Base-by-base conservation (phyloP, 2,888 invertebrate species). In the Phania funesta region DNA sequence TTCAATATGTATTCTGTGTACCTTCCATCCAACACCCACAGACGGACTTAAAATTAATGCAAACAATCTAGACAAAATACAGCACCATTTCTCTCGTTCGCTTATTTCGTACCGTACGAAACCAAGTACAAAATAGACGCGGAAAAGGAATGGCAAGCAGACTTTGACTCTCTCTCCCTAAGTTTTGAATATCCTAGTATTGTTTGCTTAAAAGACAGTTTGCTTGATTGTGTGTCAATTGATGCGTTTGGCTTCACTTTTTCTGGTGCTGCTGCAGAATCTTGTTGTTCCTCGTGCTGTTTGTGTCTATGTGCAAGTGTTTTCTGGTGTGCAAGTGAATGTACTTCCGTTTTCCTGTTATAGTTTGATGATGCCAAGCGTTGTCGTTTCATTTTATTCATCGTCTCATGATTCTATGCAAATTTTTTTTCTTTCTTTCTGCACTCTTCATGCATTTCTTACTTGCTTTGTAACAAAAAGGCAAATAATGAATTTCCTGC, bases 401-500 rank as follows among this genome's bases (percentile, higher is more conserved):
- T 32, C 52, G 46, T 64, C 62, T 74, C 11, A n/a, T 65, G 29
- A 65, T 65, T 56, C 16, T 32, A 26, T n/a, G 38, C 67, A 54
- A 52, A n/a, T 24, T 81, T 68, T 13, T 13, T 64, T 52, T 29
- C 24, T 46, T 38, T 22, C 20, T 46, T 58, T 9, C 48, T 32
- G 64, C 7, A 22, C 22, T 44, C 41, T 62, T 44, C 22, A 26
- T 35, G 38, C 56, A 46, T 76, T 60, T 46, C 24, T 58, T 71
- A 16, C 29, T 24, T 35, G 9, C 65, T 77, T 64, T 74, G 20
- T 35, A 54, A 3, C 32, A 35, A 56, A 48, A 54, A 65, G 62
- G 71, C 84, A 84, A 84, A 84, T 83, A 83, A 84, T 84, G 83
- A 81, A 84, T 84, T 71, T 84, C 80, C 80, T 77, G 80, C 52